Evolutionary conservation across 2,797 vertebrate genomes (phyloP), one percentile per base, ranked within the genome.

Genomic region (Mionectes olivaceus): DNA sequence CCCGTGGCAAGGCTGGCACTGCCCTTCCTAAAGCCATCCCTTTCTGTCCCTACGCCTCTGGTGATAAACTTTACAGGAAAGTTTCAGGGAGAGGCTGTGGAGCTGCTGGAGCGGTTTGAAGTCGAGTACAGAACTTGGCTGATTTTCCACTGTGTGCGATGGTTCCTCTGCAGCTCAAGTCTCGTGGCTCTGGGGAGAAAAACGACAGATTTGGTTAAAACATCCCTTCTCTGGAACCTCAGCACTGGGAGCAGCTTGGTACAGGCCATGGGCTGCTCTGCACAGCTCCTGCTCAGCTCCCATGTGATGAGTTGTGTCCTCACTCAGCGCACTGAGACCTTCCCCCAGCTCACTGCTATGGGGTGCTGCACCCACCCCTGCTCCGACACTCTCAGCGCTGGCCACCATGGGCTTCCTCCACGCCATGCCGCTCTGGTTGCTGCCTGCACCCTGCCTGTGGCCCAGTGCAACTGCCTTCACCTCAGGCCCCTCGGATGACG

Each of bases 191-290:
- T 39, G 46, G n/a, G 28, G 23, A 25, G 60, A 46, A 52, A 83
- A 90, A 61, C 2, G 16, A 30, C 28, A 63, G 35, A 32, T 93
- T 47, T 76, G 19, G 21, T 53, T 76, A 47, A 78, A 90, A 67
- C 22, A 16, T 33, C 35, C 10, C 5, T 46, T 8, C 55, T 63
- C 41, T 47, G 74, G 50, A 59, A 19, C 25, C n/a, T 37, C 8
- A 0, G 11, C 1, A 1, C 24, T 1, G 6, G 39, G 11, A 39
- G 15, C 8, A 69, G 55, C 50, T 33, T 47, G 52, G 56, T 39
- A 39, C 5, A 52, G 28, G 7, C 77, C 2, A 1, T 4, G 0
- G 0, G 44, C 61, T 67, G 47, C 83, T 83, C 73, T 2, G 1
- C 33, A 7, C 23, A 7, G 53, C 39, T 84, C 39, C 85, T 30